Evolutionary conservation across 1,140 invertebrate genomes (phyloP).

Genomic region (Sesamia nonagrioides): DNA sequence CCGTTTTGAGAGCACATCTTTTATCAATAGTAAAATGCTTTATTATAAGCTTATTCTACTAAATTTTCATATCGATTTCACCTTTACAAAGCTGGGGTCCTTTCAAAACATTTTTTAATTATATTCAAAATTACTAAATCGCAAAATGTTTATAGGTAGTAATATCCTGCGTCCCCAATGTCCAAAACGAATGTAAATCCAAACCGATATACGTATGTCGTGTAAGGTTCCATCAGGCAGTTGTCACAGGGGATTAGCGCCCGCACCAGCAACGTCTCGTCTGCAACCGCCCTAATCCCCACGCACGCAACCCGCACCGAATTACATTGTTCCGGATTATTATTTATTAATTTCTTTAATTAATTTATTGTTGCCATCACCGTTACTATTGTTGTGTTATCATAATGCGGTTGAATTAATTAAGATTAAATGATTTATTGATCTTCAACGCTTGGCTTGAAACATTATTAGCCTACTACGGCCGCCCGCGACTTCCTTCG

Average conservation of each 20-base stretch:
- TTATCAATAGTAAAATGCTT: too few relatives aligned
- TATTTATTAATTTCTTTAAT: constrained; percentile 70
- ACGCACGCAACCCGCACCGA: constrained; percentile 74
- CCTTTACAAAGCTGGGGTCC: background rate
- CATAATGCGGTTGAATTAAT: constrained; percentile 11
- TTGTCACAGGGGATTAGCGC: constrained; percentile 80
- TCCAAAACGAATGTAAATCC: constrained; percentile 65
- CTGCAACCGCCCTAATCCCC: constrained; percentile 71
- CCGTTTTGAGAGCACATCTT: too few relatives aligned
- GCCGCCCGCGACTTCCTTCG: too few relatives aligned
- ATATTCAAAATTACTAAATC: background rate
- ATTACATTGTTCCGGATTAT: constrained; percentile 58
- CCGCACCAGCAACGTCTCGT: constrained; percentile 53
- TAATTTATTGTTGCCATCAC: constrained; percentile 27
- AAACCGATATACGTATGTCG: constrained; percentile 61
- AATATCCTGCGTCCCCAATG: constrained; percentile 37
- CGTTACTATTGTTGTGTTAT: constrained; percentile 18
- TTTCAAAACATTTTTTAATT: background rate
- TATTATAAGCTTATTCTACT: too few relatives aligned
- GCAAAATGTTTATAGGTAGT: background rate
- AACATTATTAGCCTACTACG: too few relatives aligned
- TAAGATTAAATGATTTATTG: constrained; percentile 17
- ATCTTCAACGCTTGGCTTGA: background rate
- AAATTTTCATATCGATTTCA: background rate
- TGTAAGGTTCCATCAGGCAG: constrained; percentile 73